Base-by-base conservation (phyloP, 2,113 vertebrate genomes). In the Tupaia tana region DNA sequence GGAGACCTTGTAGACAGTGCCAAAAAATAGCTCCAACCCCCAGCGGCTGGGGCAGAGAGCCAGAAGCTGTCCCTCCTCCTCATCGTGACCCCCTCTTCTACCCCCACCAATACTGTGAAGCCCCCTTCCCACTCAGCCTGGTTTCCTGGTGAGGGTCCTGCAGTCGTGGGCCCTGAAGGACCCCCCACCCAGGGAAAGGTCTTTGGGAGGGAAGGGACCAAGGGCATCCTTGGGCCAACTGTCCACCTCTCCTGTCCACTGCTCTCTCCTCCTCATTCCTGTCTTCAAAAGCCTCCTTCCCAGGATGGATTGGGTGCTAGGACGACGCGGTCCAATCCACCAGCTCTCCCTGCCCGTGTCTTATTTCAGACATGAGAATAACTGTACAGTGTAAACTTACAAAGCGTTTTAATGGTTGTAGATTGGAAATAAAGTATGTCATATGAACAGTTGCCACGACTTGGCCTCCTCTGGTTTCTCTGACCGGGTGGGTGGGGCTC, bases 341-440 rank as follows among this genome's bases (percentile, higher is more conserved):
- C 96, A 95, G 95, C 97, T 94, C 63, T 95, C 95, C 93, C 85
- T 86, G 59, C 94, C 92, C 3, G 10, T 95, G 96, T 98, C 97
- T 97, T 97, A 95, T 75, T 97, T 95, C 77, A 92, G 91, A 97
- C 91, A 91, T 95, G 92, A 96, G 91, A 94, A 93, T 86, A 97
- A 92, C 71, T 98, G 97, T 98, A 98, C 95, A 98, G 97, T 98
- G 97, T 98, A 97, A 95, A 98, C 97, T 97, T 97, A 97, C 73
- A 96, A 97, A 98, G 89, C 73, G 80, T 98, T 98, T 97, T 97
- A 98, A 98, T 98, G 94, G 97, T 95, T 97, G 96, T 98, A 98
- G 97, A 97, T 97, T 96, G 96, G 75, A 97, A 98, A 97, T 98
- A 98, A 98, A 98, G 97, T 97, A 96, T 98, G 97, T 97, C 96